Percentiles rank a stretch among this genome's conserved stretches.
phyloP scores from a whole-genome alignment of 2,113 vertebrate genomes.

The Oncorhynchus mykiss region DNA sequence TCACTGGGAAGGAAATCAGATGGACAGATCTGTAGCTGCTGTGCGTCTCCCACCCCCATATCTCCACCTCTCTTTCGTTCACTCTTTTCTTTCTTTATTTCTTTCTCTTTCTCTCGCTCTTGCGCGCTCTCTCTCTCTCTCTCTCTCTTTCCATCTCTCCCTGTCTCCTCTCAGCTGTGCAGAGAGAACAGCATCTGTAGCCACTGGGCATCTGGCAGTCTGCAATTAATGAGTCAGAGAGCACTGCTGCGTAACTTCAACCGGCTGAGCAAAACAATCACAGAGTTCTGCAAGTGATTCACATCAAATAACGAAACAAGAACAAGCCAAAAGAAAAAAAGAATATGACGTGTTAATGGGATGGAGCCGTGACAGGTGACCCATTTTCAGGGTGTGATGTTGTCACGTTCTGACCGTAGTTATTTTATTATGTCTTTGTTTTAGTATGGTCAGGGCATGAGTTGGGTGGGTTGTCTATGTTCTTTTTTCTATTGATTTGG shows the following conservation, averaged over 20 bases:
- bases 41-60: neutral
- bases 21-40: neutral
- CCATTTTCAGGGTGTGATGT: conserved; percentile 32
- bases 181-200: conserved; percentile 51
- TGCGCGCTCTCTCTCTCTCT: neutral
- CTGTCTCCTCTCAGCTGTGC: conserved; percentile 34
- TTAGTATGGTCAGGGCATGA: no score
- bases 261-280: conserved; percentile 41
- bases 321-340: neutral
- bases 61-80: neutral
- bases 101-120: conserved; percentile 19
- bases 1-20: conserved; percentile 14
- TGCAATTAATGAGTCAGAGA: conserved; percentile 63
- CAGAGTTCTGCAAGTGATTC: conserved; percentile 16
- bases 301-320: conserved; percentile 4
- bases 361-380: conserved; percentile 39
- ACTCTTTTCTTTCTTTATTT: neutral
- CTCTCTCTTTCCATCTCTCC: conserved; percentile 13
- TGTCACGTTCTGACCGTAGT: no score
- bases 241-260: conserved; percentile 25
- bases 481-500: no score
- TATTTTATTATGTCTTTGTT: no score
- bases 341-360: conserved; percentile 1
- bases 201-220: conserved; percentile 56
- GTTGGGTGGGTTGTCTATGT: no score